Base-by-base conservation (phyloP, 2,113 vertebrate species). In the Callithrix jacchus region DNA sequence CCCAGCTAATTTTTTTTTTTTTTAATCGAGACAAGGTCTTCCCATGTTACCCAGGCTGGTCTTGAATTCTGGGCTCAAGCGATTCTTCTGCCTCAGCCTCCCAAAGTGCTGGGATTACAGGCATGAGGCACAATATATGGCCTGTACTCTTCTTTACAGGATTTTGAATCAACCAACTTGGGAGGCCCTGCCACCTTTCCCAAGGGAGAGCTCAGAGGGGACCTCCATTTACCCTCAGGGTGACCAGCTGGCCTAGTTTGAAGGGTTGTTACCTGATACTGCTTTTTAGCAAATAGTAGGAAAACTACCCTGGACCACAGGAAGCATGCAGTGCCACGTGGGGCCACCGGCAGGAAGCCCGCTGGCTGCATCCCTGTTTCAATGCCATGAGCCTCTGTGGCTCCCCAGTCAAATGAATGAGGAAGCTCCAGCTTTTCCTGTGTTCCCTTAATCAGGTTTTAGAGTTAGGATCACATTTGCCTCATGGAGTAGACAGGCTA, bases 331-430 rank as follows among this genome's bases (percentile, higher is more conserved):
- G 12, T 42, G 8, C 18, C 3, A 1, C 4, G 25, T 3, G 42
- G 71, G n/a, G 12, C 70, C 27, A 0, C 9, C 16, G 0, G 5
- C 8, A 0, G 0, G 6, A 14, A 47, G 3, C 79, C 42, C 10
- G 6, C n/a, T 2, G 21, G 21, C 35, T 2, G 16, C 4, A 0
- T 35, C 25, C 0, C 52, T 35, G 0, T 13, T 20, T 13, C 20
- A 11, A 7, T 14, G 3, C 56, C 12, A 0, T 2, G 6, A 40
- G 47, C 23, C 49, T 47, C 91, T 13, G 11, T 8, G 3, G 20
- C 18, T 25, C 52, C 13, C 3, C 4, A 10, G 16, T 10, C 11
- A 14, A 73, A 64, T 64, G 61, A 64, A 64, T 14, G 30, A 32
- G 61, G 27, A 64, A 64, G 61, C 61, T 64, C 27, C 5, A 6